Conservation (phyloP, 2,113 vertebrate species). For the Tetraodon nigroviridis region DNA sequence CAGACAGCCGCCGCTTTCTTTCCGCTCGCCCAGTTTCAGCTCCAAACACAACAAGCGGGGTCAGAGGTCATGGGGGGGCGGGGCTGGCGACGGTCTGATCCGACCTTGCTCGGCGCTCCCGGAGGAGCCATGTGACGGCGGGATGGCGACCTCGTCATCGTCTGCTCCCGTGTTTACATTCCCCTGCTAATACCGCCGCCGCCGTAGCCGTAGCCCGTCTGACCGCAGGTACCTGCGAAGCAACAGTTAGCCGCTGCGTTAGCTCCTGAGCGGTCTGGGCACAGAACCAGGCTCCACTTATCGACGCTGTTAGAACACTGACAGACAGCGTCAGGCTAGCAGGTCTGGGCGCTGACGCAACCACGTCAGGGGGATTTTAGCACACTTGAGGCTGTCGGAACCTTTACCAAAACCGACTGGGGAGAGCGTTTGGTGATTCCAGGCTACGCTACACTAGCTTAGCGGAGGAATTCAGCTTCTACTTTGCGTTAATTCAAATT, state of each 20-base stretch:
- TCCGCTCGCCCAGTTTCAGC: slow-evolving; percentile 13
- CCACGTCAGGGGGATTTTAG: too few relatives aligned
- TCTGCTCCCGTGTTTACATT: slow-evolving; percentile 1
- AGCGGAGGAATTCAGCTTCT: too few relatives aligned
- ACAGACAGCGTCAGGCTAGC: background rate
- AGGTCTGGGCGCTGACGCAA: too few relatives aligned
- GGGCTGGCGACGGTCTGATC: slow-evolving; percentile 37
- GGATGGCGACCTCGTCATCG: slow-evolving; percentile 1
- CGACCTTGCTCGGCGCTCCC: slow-evolving; percentile 42
- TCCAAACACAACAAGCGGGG: too few relatives aligned
- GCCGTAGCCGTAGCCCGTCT: slow-evolving; percentile 30
- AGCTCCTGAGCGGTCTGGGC: slow-evolving; percentile 18
- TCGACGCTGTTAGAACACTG: slow-evolving; percentile 16
- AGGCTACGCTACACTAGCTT: too few relatives aligned
- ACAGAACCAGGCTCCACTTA: slow-evolving; percentile 14
- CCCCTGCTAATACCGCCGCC: slow-evolving; percentile 15
- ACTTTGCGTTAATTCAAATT: too few relatives aligned
- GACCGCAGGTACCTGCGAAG: slow-evolving; percentile 34
- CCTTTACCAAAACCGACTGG: too few relatives aligned
- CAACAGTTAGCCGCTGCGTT: slow-evolving; percentile 33
- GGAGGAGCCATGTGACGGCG: slow-evolving; percentile 14
- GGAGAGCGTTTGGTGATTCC: too few relatives aligned
- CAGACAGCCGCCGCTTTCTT: slow-evolving; percentile 58
- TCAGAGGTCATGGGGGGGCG: too few relatives aligned
- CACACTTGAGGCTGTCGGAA: too few relatives aligned